Evolutionary conservation across 2,797 vertebrate genomes (phyloP).

Genomic region (Smutsia gigantea): DNA sequence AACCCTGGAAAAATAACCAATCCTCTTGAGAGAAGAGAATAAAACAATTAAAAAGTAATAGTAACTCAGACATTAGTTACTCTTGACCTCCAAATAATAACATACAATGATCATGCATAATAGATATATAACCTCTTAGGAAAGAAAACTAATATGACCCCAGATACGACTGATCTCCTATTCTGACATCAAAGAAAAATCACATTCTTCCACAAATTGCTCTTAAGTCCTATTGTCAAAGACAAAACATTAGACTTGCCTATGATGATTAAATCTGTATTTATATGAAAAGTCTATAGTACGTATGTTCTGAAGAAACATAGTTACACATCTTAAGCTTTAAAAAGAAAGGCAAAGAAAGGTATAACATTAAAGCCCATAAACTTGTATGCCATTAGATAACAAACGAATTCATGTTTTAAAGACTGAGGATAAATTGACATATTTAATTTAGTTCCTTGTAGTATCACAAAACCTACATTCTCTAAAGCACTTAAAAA

Average conservation of each 20-base stretch:
- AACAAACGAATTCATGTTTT: slow-evolving; percentile 31
- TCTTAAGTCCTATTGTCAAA: not conserved
- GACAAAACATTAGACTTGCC: not conserved
- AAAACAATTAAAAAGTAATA: not conserved
- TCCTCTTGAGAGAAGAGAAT: not conserved
- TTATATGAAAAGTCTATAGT: not conserved
- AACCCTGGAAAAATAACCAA: not conserved
- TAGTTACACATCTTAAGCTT: not conserved
- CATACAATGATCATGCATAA: not conserved
- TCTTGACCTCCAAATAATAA: slow-evolving; percentile 13
- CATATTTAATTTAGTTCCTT: slow-evolving; percentile 22
- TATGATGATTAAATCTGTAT: not conserved
- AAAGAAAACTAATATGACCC: not conserved
- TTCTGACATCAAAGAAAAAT: slow-evolving; percentile 12
- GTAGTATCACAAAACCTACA: not conserved
- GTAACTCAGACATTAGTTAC: not conserved
- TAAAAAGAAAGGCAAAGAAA: slow-evolving; percentile 13
- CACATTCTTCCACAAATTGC: not conserved
- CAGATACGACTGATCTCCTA: not conserved
- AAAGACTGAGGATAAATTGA: not conserved
- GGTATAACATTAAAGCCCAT: not conserved
- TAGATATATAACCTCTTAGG: not conserved
- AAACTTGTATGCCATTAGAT: not conserved
- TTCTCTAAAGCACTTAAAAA: slow-evolving; percentile 34
- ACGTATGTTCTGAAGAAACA: not conserved